Conservation (phyloP, 1,140 invertebrate genomes). For the Drosophila yakuba region DNA sequence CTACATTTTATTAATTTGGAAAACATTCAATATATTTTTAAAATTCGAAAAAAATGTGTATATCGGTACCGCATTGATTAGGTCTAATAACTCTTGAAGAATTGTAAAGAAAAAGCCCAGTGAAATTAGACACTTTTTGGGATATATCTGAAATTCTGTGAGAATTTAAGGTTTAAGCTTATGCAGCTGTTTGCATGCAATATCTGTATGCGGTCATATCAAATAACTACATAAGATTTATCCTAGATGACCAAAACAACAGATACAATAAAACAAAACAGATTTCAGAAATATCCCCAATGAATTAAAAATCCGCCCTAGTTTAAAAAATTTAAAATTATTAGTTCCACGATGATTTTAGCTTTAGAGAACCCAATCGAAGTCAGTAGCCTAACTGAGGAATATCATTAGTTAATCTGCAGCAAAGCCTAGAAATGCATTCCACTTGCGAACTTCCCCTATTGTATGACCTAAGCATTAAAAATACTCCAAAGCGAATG, state of each 20-base stretch:
- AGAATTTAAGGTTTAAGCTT: not conserved
- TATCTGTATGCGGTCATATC: conserved; percentile 18
- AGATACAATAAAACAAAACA: not conserved
- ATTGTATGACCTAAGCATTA: conserved; percentile 3
- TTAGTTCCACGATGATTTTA: not conserved
- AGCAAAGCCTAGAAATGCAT: conserved; percentile 5
- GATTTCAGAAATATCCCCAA: not conserved
- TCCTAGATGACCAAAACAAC: conserved; percentile 1
- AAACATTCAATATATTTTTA: not conserved
- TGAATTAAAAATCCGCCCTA: not conserved
- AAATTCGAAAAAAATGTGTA: too few relatives aligned
- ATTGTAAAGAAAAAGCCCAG: not conserved
- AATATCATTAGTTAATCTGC: not conserved
- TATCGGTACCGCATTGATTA: not conserved
- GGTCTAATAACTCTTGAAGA: not conserved
- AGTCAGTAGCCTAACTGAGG: not conserved
- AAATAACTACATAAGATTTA: conserved; percentile 8
- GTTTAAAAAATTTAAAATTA: not conserved
- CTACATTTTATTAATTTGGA: not conserved
- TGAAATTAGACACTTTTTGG: not conserved
- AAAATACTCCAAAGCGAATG: conserved; percentile 39
- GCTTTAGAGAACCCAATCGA: not conserved
- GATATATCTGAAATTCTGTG: conserved; percentile 1
- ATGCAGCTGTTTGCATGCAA: not conserved
- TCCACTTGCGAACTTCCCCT: conserved; percentile 18